phyloP scores from a whole-genome alignment of 2,113 vertebrate species.

The Platysteira castanea region DNA sequence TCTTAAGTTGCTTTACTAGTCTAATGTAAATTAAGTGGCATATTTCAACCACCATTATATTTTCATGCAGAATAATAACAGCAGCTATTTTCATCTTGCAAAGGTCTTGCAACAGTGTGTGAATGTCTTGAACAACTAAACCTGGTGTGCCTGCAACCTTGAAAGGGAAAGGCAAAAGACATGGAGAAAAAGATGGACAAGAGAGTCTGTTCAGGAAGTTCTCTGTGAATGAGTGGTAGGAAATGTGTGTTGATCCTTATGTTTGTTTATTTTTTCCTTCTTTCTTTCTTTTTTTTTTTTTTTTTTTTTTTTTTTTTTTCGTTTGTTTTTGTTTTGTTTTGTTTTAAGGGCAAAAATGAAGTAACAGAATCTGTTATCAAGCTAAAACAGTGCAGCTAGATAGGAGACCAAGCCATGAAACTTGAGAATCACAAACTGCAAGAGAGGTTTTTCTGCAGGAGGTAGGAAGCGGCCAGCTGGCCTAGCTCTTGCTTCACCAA shows the following conservation, averaged over 20 bases:
- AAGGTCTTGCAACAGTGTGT: background rate
- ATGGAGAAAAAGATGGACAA: background rate
- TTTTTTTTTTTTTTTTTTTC: background rate
- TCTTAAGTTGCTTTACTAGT: background rate
- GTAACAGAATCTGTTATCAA: background rate
- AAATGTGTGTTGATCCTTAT: background rate
- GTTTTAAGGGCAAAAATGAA: background rate
- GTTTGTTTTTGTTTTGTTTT: too few relatives aligned
- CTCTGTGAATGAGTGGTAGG: background rate
- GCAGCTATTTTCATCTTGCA: background rate
- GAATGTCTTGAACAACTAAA: background rate
- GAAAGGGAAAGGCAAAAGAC: background rate
- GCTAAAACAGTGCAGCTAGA: background rate
- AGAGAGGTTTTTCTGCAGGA: background rate
- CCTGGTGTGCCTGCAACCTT: background rate
- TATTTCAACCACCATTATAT: background rate
- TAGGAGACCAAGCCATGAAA: background rate
- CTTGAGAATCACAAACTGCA: background rate
- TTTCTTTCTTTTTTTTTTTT: too few relatives aligned
- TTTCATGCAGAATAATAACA: background rate
- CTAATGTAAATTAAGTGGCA: background rate
- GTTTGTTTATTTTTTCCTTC: too few relatives aligned
- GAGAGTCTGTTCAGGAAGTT: background rate
- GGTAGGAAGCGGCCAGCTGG: background rate
- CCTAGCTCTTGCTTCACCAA: constrained; percentile 5